Base-by-base conservation (phyloP, 2,797 vertebrate species). In the Taeniopygia guttata region DNA sequence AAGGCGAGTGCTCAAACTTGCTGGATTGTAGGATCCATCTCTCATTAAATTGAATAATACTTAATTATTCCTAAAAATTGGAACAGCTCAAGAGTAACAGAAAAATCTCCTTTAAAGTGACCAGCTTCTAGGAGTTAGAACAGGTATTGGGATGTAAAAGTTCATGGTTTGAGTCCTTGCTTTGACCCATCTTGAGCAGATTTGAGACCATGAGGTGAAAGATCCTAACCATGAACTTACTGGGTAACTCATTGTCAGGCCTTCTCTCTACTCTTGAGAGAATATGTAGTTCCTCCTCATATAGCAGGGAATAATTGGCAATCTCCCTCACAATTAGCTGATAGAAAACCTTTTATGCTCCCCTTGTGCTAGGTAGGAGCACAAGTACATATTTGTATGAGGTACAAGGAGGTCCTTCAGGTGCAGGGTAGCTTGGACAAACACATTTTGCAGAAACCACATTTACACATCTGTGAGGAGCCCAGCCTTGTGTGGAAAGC, bases 61-160 rank as follows among this genome's bases (percentile, higher is more conserved):
- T 88, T 92, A 83, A 77, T 94, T 94, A 66, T 69, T 93, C 54
- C 51, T 88, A 84, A 51, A 93, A 93, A 94, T 79, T 94, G 52
- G 43, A 89, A 92, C 36, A 83, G 60, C 54, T 93, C 40, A 86
- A 43, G 66, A 88, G 58, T 84, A 69, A 67, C 27, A 51, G 34
- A 51, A 66, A 81, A 86, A 72, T 66, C 13, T 80, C 36, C 52
- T 87, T 83, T 83, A 0, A 2, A 58, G 58, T 89, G 46, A 62
- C 16, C 5, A 17, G 14, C 34, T 94, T 16, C 21, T 78, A 30
- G 49, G 43, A 60, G 55, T 80, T 82, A 70, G 62, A 68, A 73
- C 49, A 59, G 20, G 8, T n/a, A 43, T 5, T 70, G 43, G 27
- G 27, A 68, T 64, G 22, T 30, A 18, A 46, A 80, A 87, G 49